A percentile compares a stretch with the other conserved stretches of the same genome.
Conservation (phyloP, 1,140 invertebrate genomes). For the Aphaenogaster rudis region DNA sequence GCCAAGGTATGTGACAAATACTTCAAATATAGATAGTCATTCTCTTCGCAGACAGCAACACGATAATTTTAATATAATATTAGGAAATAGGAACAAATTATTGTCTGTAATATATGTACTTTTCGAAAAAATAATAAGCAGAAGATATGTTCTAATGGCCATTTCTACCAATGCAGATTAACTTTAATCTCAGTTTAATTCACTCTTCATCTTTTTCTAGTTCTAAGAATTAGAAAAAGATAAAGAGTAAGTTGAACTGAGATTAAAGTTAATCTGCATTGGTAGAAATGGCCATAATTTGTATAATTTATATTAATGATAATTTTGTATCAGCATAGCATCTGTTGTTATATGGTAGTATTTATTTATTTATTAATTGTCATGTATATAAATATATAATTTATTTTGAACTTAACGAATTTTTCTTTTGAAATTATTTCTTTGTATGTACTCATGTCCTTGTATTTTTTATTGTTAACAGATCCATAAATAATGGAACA, state of each 20-base stretch:
- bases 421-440: background rate
- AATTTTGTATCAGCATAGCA: background rate
- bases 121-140: background rate
- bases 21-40: slow-evolving; percentile 11
- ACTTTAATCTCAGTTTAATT: too few relatives aligned
- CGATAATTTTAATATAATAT: background rate
- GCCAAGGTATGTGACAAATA: background rate
- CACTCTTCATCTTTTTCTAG: too few relatives aligned
- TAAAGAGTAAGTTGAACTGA: too few relatives aligned
- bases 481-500: slow-evolving; percentile 72
- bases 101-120: background rate
- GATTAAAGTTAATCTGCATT: too few relatives aligned
- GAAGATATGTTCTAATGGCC: background rate
- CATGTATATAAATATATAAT: background rate
- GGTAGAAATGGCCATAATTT: background rate
- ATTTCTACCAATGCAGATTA: too few relatives aligned
- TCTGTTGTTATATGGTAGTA: background rate
- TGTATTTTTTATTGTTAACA: background rate
- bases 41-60: background rate
- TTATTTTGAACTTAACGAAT: background rate
- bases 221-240: too few relatives aligned
- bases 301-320: background rate
- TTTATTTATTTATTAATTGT: background rate
- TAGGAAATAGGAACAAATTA: background rate
- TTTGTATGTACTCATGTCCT: background rate